phyloP scores from a whole-genome alignment of 37 sponge, comb jelly and placozoan genomes.

The Geodia barretti region DNA sequence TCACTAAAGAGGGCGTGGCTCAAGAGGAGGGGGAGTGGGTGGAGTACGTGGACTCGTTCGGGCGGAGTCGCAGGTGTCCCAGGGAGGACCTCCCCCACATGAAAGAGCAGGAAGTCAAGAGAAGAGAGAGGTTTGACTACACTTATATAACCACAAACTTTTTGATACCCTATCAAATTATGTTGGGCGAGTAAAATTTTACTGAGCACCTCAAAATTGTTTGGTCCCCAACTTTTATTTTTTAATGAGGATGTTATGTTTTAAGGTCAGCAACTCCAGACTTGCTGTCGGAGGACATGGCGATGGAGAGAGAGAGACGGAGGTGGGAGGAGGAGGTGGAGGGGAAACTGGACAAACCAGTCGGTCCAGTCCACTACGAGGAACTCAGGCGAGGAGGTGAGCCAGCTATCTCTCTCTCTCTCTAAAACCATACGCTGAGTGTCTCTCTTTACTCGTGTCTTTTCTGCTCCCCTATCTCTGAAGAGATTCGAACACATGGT shows the following conservation, averaged over 20 bases:
- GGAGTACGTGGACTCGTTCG: constrained; percentile 80
- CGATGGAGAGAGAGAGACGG: constrained; percentile 49
- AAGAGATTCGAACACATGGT: constrained; percentile 85
- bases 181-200: neutral
- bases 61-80: constrained; percentile 68
- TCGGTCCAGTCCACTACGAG: constrained; percentile 82
- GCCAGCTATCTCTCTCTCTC: neutral
- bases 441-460: too few relatives aligned
- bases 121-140: constrained; percentile 4
- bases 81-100: constrained; percentile 67
- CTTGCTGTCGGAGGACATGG: constrained; percentile 78
- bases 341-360: constrained; percentile 27
- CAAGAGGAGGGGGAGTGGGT: constrained; percentile 49
- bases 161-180: too few relatives aligned
- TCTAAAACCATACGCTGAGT: too few relatives aligned
- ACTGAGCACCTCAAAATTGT: too few relatives aligned
- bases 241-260: neutral
- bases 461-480: too few relatives aligned
- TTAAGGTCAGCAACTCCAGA: constrained; percentile 62
- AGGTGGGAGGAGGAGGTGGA: constrained; percentile 60
- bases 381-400: constrained; percentile 56
- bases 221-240: too few relatives aligned
- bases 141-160: too few relatives aligned
- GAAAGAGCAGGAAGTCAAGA: constrained; percentile 21
- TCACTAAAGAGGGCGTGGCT: neutral